These are phyloP conservation scores for Drosophila mojavensis DNA, from an alignment of 1,140 invertebrate genomes.

Conservation along the genomic window DNA sequence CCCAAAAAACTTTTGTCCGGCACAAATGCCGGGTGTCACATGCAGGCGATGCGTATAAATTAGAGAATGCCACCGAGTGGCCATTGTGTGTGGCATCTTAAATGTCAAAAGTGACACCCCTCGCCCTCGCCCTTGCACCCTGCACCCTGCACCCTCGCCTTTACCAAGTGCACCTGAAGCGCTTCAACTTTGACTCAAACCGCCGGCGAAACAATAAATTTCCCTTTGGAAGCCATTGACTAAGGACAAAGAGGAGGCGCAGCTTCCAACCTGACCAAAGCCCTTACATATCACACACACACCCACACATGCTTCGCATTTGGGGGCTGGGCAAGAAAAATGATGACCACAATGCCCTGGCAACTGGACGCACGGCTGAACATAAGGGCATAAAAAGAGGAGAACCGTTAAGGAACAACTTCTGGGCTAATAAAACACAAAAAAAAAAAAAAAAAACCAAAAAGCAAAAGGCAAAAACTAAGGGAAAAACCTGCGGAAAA, in stretches of 20 bases:
- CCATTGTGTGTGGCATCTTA: constrained; percentile 81
- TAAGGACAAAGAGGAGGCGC: constrained; percentile 40
- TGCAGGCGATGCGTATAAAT: constrained; percentile 80
- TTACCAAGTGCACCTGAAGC: constrained; percentile 66
- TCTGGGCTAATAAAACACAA: constrained; percentile 55
- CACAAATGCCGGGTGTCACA: constrained; percentile 76
- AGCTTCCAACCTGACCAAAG: constrained; percentile 4
- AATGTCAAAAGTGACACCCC: constrained; percentile 80
- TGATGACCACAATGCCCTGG: constrained; percentile 65
- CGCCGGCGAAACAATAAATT: constrained; percentile 73
- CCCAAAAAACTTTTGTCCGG: constrained; percentile 32
- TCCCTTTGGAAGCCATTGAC: constrained; percentile 56
- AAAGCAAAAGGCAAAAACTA: constrained; percentile 48
- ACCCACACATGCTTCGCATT: constrained; percentile 15
- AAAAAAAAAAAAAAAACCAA: constrained; percentile 30
- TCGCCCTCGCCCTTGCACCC: constrained; percentile 41
- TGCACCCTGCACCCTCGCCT: constrained; percentile 11
- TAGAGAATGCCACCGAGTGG: constrained; percentile 37
- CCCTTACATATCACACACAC: constrained; percentile 19
- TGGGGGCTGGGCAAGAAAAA: constrained; percentile 55
- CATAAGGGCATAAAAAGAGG: constrained; percentile 51
- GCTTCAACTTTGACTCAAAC: constrained; percentile 67
- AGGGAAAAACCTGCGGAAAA: constrained; percentile 27
- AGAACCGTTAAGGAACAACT: constrained; percentile 69
- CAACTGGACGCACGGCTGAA: constrained; percentile 67